These are phyloP conservation scores for Phymorhynchus buccinoides DNA, from an alignment of 1,140 invertebrate species.

Conservation along the genomic window DNA sequence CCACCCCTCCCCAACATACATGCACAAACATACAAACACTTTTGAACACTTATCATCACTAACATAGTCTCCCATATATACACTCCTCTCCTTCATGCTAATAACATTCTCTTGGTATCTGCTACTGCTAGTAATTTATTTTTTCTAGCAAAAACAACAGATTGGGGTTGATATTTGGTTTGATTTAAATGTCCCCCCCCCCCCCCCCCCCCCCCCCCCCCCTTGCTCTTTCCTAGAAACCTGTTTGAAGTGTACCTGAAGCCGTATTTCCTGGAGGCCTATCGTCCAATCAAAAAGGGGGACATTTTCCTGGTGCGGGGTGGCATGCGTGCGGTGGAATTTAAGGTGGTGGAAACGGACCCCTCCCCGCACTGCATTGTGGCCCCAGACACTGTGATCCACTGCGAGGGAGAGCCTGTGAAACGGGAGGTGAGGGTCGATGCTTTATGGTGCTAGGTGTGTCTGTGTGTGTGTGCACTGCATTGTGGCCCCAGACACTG, in stretches of 20 bases:
- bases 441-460: too few relatives aligned
- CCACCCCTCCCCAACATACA: too few relatives aligned
- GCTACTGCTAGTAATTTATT: too few relatives aligned
- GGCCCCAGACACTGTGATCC: conserved; percentile 98
- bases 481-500: too few relatives aligned
- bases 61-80: too few relatives aligned
- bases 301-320: conserved; percentile 99
- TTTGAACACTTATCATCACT: too few relatives aligned
- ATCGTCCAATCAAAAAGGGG: conserved; percentile 97
- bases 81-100: too few relatives aligned
- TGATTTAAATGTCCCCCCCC: too few relatives aligned
- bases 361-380: conserved; percentile 98
- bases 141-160: background rate
- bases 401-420: conserved; percentile 98
- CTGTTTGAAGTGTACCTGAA: conserved; percentile 99
- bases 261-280: conserved; percentile 99
- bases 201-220: too few relatives aligned
- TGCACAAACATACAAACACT: too few relatives aligned
- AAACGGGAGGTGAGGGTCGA: conserved; percentile 89
- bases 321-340: conserved; percentile 98
- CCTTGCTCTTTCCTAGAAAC: conserved; percentile 78
- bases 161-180: background rate
- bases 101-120: too few relatives aligned
- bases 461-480: too few relatives aligned
- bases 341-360: conserved; percentile 98